Evolutionary conservation across 2,888 invertebrate genomes (phyloP), one percentile per base, ranked within the genome.

Genomic region (Trachelus iudaicus): DNA sequence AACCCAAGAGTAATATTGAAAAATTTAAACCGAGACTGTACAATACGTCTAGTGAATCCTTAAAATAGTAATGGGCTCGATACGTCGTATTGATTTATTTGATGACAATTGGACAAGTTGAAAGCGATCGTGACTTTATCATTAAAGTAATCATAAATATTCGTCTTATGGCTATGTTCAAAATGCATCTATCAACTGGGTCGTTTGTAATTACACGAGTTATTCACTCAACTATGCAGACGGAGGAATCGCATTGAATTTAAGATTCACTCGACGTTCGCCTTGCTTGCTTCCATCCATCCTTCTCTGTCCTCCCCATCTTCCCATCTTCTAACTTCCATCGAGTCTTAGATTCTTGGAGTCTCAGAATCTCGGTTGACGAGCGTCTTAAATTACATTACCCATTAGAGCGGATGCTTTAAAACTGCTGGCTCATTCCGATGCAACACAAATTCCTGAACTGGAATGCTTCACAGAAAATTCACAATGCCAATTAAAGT

Each of bases 181-280:
- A 80, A 82, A 83, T 79, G 83, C 80, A 79, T 80, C 77, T 74
- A 76, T 69, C 80, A 88, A 88, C 82, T 87, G 79, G 88, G 88
- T 87, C 85, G 82, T 75, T 79, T 84, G 84, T 86, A 87, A 88
- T 88, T 88, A 87, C 86, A 80, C 80, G 84, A 86, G 87, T 88
- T 88, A 88, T 87, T 88, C 87, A 82, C 85, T 84, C 80, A 84
- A 83, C 83, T 84, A 86, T 85, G 86, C 82, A 81, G 81, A 82
- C 79, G 73, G 77, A 56, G 73, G 68, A 69, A 40, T 40, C 15
- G 15, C 40, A 40, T 80, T 80, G 81, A 87, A 87, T 86, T 87
- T 86, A 84, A 86, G 84, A 87, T 87, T 85, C 81, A 75, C 79
- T 79, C 56, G 81, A 80, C 83, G 82, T 83, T 71, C 31, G 11